Conservation (phyloP, 2,797 vertebrate species). For the Bovichtus diacanthus region DNA sequence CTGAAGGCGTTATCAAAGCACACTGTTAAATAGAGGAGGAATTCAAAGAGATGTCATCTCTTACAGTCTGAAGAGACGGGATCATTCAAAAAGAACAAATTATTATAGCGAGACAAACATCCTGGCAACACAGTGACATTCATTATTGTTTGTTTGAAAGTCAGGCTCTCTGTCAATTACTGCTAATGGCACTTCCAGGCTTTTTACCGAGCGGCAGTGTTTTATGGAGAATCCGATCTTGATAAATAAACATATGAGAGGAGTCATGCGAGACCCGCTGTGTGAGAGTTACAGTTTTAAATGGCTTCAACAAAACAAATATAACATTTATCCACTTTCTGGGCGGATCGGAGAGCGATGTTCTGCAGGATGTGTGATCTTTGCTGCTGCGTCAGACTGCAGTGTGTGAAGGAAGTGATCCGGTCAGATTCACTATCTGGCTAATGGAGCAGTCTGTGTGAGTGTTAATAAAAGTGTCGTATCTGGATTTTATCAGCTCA, state of each 20-base stretch:
- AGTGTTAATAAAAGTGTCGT: too few relatives aligned
- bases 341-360: neutral
- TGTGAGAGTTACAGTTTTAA: conserved; percentile 58
- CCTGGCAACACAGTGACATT: neutral
- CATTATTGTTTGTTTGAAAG: conserved; percentile 26
- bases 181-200: conserved; percentile 38
- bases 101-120: conserved; percentile 11
- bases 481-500: too few relatives aligned
- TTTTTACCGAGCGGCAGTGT: conserved; percentile 13
- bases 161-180: conserved; percentile 26
- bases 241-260: conserved; percentile 46
- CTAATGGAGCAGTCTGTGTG: too few relatives aligned
- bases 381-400: too few relatives aligned
- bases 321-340: conserved; percentile 15
- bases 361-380: too few relatives aligned
- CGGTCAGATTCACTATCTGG: neutral
- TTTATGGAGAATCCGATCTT: conserved; percentile 26
- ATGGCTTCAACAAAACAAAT: conserved; percentile 55
- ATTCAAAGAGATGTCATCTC: neutral
- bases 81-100: conserved; percentile 1
- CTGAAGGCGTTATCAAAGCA: neutral
- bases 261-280: conserved; percentile 31
- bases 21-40: neutral
- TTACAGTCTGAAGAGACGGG: neutral
- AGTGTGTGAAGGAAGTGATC: too few relatives aligned